Conservation (phyloP, 2,888 invertebrate genomes). For the Nebria salina region DNA sequence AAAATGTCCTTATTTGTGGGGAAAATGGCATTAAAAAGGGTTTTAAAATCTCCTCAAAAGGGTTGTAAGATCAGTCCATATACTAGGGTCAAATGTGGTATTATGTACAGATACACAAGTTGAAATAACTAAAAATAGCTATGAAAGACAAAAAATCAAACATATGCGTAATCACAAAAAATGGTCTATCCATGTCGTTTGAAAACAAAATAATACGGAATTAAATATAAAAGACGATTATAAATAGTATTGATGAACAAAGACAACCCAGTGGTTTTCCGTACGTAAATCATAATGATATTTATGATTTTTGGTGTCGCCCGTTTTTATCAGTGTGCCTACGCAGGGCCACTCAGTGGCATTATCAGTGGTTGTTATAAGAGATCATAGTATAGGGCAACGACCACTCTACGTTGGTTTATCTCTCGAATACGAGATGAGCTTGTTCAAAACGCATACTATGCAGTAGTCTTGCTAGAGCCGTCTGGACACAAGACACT, state of each 20-base stretch:
- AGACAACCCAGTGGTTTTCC: neutral
- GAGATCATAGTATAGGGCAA: constrained; percentile 26
- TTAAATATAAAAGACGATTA: neutral
- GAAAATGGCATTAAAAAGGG: too few relatives aligned
- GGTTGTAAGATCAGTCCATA: neutral
- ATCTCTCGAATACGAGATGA: constrained; percentile 23
- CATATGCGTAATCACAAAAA: neutral
- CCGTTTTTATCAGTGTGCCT: neutral
- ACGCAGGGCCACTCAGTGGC: neutral
- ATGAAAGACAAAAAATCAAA: neutral
- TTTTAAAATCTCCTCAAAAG: too few relatives aligned
- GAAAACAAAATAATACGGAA: neutral
- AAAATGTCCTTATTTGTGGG: too few relatives aligned
- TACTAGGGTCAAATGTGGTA: neutral
- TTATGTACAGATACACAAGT: neutral
- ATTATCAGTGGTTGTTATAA: constrained; percentile 1
- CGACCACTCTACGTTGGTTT: constrained; percentile 38
- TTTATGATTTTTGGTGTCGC: neutral
- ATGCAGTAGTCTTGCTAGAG: constrained; percentile 20
- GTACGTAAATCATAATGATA: neutral
- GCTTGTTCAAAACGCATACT: neutral
- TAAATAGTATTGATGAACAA: neutral
- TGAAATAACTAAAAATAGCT: constrained; percentile 6
- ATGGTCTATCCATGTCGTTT: neutral
- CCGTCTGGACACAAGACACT: constrained; percentile 21